phyloP scores from a whole-genome alignment of 2,113 vertebrate species.

The Asarcornis scutulata region DNA sequence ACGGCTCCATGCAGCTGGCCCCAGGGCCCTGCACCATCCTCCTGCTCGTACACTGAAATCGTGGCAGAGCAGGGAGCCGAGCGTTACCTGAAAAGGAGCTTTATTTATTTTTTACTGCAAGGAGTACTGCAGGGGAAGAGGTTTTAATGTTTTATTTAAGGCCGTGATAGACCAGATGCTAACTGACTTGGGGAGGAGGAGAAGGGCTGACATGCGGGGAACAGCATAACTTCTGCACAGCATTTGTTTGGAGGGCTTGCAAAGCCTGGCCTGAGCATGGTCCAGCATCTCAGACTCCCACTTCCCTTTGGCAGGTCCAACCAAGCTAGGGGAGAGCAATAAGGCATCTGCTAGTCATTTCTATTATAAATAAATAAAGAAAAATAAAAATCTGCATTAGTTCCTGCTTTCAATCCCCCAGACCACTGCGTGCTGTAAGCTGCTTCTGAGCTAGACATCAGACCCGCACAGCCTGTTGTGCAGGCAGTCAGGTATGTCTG shows the following conservation, averaged over 20 bases:
- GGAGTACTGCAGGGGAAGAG: not conserved
- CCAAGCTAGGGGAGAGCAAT: not conserved
- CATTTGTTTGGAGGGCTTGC: not conserved
- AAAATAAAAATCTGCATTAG: not conserved
- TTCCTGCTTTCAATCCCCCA: not conserved
- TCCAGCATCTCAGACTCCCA: not conserved
- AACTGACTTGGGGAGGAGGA: not conserved
- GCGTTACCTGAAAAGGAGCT: not conserved
- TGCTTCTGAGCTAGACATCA: not conserved
- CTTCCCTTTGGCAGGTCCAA: not conserved
- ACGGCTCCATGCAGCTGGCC: not conserved
- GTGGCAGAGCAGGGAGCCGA: not conserved
- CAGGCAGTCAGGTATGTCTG: not conserved
- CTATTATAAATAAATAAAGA: not conserved
- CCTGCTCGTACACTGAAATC: no score
- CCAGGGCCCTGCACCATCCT: no score
- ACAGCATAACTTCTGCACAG: not conserved
- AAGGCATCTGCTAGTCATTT: not conserved
- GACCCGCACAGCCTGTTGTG: not conserved
- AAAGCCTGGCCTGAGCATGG: not conserved
- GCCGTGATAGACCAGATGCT: accelerated
- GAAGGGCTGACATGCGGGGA: not conserved
- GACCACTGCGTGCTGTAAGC: not conserved
- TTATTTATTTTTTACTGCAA: not conserved
- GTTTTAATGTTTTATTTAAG: not conserved